Percentiles rank a stretch among this genome's conserved stretches.
Conservation (phyloP, 2,888 invertebrate species). For the Trachelus troglodyta region DNA sequence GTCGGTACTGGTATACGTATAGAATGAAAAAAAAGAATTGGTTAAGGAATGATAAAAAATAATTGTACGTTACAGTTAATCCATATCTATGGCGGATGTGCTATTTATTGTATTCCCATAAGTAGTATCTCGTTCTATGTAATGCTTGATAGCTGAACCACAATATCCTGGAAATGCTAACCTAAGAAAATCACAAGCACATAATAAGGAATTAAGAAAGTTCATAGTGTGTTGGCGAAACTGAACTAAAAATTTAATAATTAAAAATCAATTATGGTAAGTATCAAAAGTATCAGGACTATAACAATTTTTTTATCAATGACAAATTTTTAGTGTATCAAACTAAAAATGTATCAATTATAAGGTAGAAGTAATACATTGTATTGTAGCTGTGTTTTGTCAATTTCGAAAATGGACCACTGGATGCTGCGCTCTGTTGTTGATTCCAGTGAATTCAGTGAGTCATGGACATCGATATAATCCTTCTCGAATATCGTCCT, state of each 20-base stretch:
- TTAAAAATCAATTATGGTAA: background rate
- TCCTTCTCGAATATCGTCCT: background rate
- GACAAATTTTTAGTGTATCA: background rate
- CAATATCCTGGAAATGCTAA: background rate
- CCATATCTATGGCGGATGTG: background rate
- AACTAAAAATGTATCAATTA: background rate
- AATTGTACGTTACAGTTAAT: background rate
- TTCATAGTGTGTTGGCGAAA: background rate
- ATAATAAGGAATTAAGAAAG: background rate
- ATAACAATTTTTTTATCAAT: background rate
- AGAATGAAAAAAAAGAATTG: background rate
- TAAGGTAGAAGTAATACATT: background rate
- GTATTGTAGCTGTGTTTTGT: background rate
- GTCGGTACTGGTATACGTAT: background rate
- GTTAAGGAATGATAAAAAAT: background rate
- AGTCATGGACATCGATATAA: background rate
- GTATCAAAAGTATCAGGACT: background rate
- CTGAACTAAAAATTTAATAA: background rate
- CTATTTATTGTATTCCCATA: background rate
- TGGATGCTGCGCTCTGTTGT: background rate
- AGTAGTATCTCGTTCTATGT: background rate
- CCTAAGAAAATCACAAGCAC: background rate
- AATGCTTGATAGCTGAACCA: background rate
- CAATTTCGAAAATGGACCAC: background rate
- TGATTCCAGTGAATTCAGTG: background rate